Conservation (phyloP, 1,140 invertebrate species). For the Brachionus calyciflorus region DNA sequence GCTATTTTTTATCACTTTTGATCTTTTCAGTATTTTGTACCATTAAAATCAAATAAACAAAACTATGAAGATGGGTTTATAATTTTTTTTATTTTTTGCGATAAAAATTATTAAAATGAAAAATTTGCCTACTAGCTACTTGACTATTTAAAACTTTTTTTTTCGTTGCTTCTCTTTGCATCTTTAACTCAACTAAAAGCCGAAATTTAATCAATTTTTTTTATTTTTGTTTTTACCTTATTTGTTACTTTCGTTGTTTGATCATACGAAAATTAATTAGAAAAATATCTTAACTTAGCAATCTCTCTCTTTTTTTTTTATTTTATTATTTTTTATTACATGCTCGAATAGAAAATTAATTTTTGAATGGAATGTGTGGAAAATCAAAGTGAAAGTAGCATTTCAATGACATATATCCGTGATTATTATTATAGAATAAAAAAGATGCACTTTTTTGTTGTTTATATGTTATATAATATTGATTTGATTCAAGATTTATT, state of each 20-base stretch:
- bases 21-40: too few species aligned
- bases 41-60: too few species aligned
- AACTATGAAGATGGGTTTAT: constrained; percentile 28
- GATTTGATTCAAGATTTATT: too few species aligned
- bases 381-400: constrained; percentile 13
- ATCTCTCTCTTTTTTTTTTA: neutral
- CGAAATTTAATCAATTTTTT: neutral
- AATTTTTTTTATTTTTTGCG: too few species aligned
- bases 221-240: neutral
- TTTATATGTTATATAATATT: constrained; percentile 16
- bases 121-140: constrained; percentile 39
- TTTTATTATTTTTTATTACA: too few species aligned
- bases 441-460: too few species aligned
- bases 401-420: neutral
- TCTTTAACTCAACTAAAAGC: constrained; percentile 1
- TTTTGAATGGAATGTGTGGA: too few species aligned
- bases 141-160: constrained; percentile 3
- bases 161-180: too few species aligned
- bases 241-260: neutral
- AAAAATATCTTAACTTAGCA: neutral
- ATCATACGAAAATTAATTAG: neutral
- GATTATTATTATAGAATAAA: constrained; percentile 24
- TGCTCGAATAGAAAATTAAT: constrained; percentile 23
- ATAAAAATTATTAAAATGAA: neutral
- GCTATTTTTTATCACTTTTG: constrained; percentile 21